These are phyloP conservation scores for Brachypteracias leptosomus DNA, from an alignment of 2,113 vertebrate species.

Conservation along the genomic window DNA sequence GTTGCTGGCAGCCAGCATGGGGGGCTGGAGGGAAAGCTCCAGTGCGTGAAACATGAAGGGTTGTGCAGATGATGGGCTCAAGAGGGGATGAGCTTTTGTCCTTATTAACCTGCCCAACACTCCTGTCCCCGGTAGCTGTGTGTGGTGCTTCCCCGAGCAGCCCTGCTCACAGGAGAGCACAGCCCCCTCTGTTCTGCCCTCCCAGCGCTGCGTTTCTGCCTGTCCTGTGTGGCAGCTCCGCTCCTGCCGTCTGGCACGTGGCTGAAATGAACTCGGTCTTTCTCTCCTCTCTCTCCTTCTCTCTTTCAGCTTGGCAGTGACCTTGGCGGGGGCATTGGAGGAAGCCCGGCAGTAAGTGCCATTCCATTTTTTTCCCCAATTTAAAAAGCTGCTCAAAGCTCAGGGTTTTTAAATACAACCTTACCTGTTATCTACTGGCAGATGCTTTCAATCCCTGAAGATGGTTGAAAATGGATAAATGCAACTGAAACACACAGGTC, in stretches of 20 bases:
- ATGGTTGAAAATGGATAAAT: background rate
- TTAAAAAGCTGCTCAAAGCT: constrained; percentile 40
- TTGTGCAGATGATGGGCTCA: background rate
- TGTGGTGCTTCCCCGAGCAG: background rate
- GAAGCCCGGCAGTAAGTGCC: constrained; percentile 99
- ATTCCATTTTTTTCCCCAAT: constrained; percentile 71
- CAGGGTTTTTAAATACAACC: background rate
- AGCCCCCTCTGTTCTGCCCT: constrained; percentile 11
- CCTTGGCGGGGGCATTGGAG: constrained; percentile 99
- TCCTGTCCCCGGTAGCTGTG: background rate
- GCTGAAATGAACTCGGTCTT: constrained; percentile 77
- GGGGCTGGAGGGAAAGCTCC: background rate
- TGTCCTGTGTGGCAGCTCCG: background rate
- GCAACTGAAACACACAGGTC: background rate
- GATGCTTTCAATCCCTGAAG: background rate
- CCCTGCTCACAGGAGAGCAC: background rate
- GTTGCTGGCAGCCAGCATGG: background rate
- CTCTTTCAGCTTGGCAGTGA: constrained; percentile 98
- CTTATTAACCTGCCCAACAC: background rate
- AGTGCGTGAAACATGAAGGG: background rate
- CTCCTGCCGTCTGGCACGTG: constrained; percentile 55
- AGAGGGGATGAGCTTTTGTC: background rate
- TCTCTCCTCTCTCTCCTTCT: constrained; percentile 77
- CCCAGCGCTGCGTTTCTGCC: background rate
- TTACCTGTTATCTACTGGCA: background rate